A percentile compares a stretch with the other conserved stretches of the same genome.
Evolutionary conservation across 2,888 invertebrate species (phyloP).

Genomic region (Panorpa germanica): DNA sequence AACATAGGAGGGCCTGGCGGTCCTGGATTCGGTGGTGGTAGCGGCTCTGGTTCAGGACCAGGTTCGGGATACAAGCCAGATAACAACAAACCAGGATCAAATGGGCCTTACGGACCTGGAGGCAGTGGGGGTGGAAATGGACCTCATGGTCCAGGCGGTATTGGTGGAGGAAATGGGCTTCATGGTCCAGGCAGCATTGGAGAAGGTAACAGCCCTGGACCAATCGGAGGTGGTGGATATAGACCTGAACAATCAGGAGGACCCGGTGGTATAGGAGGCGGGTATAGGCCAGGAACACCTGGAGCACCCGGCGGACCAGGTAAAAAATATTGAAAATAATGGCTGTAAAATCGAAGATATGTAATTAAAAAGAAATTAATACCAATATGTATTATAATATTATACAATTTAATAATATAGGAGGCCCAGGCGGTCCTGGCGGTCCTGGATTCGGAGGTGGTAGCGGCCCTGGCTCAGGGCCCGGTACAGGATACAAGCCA

Average conservation of each 20-base stretch:
- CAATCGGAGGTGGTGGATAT: slow-evolving; percentile 1
- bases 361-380: no score
- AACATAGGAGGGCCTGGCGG: slow-evolving; percentile 8
- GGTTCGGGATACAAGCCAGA: slow-evolving; percentile 11
- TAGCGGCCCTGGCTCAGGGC: slow-evolving; percentile 11
- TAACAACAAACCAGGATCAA: no score
- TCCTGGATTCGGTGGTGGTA: slow-evolving; percentile 6
- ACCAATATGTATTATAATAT: no score
- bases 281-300: no score
- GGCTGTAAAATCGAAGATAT: slow-evolving; percentile 13
- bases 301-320: slow-evolving; percentile 14
- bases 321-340: slow-evolving; percentile 10
- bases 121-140: slow-evolving; percentile 12
- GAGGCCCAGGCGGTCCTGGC: slow-evolving; percentile 9
- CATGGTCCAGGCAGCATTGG: slow-evolving; percentile 19
- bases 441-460: slow-evolving; percentile 12
- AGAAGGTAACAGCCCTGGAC: not conserved
- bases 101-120: slow-evolving; percentile 14
- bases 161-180: slow-evolving; percentile 15
- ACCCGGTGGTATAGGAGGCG: slow-evolving; percentile 18
- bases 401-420: no score
- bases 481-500: not conserved
- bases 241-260: no score
- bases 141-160: slow-evolving; percentile 11
- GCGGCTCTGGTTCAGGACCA: slow-evolving; percentile 12